Conservation (phyloP, 1,140 invertebrate genomes). For the Pogonomyrmex barbatus region DNA sequence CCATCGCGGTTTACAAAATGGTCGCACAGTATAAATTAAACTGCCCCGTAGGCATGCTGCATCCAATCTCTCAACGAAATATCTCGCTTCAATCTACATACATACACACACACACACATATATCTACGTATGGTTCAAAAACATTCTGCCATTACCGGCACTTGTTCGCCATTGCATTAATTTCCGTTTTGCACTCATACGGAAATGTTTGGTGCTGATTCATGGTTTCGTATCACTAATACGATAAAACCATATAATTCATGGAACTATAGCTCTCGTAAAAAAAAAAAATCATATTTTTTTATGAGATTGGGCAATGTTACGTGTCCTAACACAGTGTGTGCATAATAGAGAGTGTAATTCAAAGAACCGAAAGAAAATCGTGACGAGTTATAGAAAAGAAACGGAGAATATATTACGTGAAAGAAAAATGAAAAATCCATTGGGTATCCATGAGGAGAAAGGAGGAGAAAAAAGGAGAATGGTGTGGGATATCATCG, state of each 20-base stretch:
- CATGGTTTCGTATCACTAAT: conserved; percentile 21
- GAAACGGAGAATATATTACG: conserved; percentile 18
- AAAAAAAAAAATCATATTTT: conserved; percentile 2
- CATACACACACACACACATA: neutral
- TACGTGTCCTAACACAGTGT: conserved; percentile 44
- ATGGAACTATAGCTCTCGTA: conserved; percentile 7
- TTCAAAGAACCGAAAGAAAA: conserved; percentile 27
- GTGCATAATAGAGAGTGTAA: conserved; percentile 30
- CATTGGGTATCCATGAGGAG: conserved; percentile 4
- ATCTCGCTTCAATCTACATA: conserved; percentile 51
- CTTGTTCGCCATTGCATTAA: conserved; percentile 57
- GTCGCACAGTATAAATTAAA: conserved; percentile 54
- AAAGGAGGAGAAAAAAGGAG: neutral
- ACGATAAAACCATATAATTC: conserved; percentile 31
- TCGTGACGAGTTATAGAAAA: conserved; percentile 8
- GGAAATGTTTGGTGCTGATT: conserved; percentile 60
- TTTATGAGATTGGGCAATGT: conserved; percentile 5
- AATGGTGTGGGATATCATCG: conserved; percentile 25
- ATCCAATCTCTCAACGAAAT: conserved; percentile 58
- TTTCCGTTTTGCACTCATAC: conserved; percentile 58
- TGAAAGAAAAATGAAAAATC: conserved; percentile 31
- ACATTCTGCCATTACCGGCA: conserved; percentile 54
- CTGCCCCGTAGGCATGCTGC: conserved; percentile 53
- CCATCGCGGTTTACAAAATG: conserved; percentile 24
- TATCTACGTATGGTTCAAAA: conserved; percentile 34